These are phyloP conservation scores for Bombus impatiens DNA, from an alignment of 1,140 invertebrate species.

Conservation along the genomic window DNA sequence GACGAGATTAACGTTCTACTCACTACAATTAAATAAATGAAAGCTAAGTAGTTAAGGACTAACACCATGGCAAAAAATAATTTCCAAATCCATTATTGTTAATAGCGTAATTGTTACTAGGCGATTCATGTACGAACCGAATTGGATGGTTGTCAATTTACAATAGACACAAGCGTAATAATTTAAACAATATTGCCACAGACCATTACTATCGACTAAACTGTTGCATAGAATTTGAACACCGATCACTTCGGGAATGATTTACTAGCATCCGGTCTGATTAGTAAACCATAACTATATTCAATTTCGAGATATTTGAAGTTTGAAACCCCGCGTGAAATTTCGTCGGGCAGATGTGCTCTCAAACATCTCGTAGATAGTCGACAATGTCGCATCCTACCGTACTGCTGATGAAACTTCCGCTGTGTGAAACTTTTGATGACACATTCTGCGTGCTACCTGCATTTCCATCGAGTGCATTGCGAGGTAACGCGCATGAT, in stretches of 20 bases:
- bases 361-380: neutral
- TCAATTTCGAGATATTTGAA: neutral
- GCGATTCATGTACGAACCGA: no score
- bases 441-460: constrained; percentile 38
- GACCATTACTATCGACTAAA: neutral
- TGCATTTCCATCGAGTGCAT: constrained; percentile 3
- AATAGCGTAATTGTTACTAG: neutral
- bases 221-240: constrained; percentile 8
- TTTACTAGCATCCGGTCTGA: constrained; percentile 20
- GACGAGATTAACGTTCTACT: no score
- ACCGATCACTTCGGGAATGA: neutral
- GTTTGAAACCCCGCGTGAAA: neutral
- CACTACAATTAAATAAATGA: no score
- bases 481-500: neutral
- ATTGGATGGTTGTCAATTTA: neutral
- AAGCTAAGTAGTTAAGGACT: no score
- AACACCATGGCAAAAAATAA: no score
- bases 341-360: neutral
- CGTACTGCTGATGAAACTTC: constrained; percentile 18
- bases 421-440: constrained; percentile 39
- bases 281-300: constrained; percentile 22
- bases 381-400: constrained; percentile 2
- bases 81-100: no score
- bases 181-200: neutral
- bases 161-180: neutral